Evolutionary conservation across 2,797 vertebrate species (phyloP).

Genomic region (Platalea minor): DNA sequence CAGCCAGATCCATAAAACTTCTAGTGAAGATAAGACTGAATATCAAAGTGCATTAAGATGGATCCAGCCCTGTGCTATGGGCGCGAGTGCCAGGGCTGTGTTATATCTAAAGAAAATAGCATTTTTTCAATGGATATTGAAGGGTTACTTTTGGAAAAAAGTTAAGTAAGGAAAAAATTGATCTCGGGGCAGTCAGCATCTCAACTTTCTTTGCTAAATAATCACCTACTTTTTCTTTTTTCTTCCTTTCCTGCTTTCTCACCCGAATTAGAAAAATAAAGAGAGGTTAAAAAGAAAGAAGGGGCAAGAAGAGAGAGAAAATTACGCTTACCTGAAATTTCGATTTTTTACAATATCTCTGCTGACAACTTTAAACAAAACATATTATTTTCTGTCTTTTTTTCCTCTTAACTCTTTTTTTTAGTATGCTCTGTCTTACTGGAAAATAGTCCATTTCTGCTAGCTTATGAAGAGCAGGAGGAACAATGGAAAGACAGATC

Average conservation of each 20-base stretch:
- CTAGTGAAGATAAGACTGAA: not conserved
- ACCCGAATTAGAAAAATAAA: not conserved
- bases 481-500: not conserved
- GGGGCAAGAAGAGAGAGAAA: not conserved
- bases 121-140: not conserved
- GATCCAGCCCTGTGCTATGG: not conserved
- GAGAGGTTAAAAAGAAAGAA: not conserved
- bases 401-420: not conserved
- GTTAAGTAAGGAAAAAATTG: not conserved
- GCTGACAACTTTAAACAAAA: not conserved
- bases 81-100: rapidly evolving
- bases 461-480: not conserved
- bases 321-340: not conserved
- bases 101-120: not conserved
- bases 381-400: not conserved
- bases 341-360: not conserved
- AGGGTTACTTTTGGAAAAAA: not conserved
- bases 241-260: not conserved
- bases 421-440: not conserved
- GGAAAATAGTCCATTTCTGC: not conserved
- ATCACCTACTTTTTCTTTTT: not conserved
- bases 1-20: not conserved
- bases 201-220: not conserved
- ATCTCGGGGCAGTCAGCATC: not conserved
- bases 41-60: not conserved